Evolutionary conservation across 2,888 invertebrate species (phyloP).

Genomic region (Fragum whitleyi): DNA sequence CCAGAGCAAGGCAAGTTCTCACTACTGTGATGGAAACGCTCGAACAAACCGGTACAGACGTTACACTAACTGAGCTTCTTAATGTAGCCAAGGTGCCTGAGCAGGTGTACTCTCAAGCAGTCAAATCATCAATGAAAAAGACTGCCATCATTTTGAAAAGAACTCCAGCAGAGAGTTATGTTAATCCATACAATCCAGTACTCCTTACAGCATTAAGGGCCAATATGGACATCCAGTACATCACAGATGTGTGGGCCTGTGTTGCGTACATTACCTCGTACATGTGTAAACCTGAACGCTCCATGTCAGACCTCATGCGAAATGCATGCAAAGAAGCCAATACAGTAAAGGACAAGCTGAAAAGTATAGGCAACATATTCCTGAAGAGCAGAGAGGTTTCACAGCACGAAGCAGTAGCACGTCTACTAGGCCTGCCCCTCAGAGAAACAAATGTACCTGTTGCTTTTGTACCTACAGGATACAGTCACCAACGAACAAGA

Average conservation of each 20-base stretch:
- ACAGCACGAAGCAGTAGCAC: slow-evolving; percentile 55
- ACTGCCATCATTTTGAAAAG: slow-evolving; percentile 35
- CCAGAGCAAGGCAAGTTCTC: neutral
- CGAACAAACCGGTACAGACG: slow-evolving; percentile 9
- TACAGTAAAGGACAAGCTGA: slow-evolving; percentile 15
- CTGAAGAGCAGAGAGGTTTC: slow-evolving; percentile 57
- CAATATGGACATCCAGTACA: slow-evolving; percentile 18
- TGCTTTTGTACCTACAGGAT: slow-evolving; percentile 45
- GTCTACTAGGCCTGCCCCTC: slow-evolving; percentile 41
- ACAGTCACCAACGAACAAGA: slow-evolving; percentile 43
- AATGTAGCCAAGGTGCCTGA: slow-evolving; percentile 21
- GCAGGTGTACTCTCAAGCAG: neutral
- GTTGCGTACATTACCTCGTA: slow-evolving; percentile 22
- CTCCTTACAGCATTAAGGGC: slow-evolving; percentile 35
- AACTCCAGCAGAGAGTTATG: slow-evolving; percentile 26
- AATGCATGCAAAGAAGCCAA: slow-evolving; percentile 51
- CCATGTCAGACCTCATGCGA: slow-evolving; percentile 50
- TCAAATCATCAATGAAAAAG: slow-evolving; percentile 30
- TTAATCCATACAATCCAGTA: slow-evolving; percentile 52
- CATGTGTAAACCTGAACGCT: slow-evolving; percentile 56
- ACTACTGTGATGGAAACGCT: neutral
- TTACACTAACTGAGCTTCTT: slow-evolving; percentile 20
- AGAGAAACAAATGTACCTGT: slow-evolving; percentile 47
- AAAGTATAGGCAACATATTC: slow-evolving; percentile 38
- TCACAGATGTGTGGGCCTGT: slow-evolving; percentile 54